Base-by-base conservation (phyloP, 2,113 vertebrate species). In the Hoplias malabaricus region DNA sequence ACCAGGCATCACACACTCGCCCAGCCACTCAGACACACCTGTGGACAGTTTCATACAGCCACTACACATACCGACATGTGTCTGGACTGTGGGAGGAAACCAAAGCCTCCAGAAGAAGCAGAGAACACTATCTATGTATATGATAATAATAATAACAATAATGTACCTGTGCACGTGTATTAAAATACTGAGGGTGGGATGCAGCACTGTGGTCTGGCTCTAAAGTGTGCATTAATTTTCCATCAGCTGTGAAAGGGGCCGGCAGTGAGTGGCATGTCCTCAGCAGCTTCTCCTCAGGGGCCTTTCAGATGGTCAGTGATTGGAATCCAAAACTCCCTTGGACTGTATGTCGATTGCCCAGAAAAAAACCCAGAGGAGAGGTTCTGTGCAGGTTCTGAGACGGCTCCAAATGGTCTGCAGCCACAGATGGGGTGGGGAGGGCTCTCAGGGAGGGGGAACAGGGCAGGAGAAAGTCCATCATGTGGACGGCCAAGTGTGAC, bases 311-410 rank as follows among this genome's bases (percentile, higher is more conserved):
- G 23, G 46, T 73, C 69, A 65, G 57, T 69, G 54, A 78, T 54
- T 62, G 34, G 42, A 33, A 19, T 61, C 69, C 75, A 73, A 62
- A 81, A 42, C 61, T 77, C 11, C 23, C 27, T 40, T 9, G 23
- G 36, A 8, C 53, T 40, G n/a, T 13, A 38, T 25, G 21, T 27
- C 14, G 11, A 69, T 53, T 77, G 6, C 59, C 59, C 33, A n/a
- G 59, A 36, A 5, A 34, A 36, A 5, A 34, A 34, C 38, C 23
- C 61, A 23, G 33, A 31, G 54, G 1, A 57, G 66, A 43, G 40
- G 66, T 73, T 81, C 66, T 73, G 40, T 48, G 50, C 19, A 77
- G 56, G 43, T 57, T 73, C 38, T 14, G 74, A 73, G 75, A 73
- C 42, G 67, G 54, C 69, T 70, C 66, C 75, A 70, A 48, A 70